Conservation (phyloP, 2,113 vertebrate species). For the Arizona elegans region DNA sequence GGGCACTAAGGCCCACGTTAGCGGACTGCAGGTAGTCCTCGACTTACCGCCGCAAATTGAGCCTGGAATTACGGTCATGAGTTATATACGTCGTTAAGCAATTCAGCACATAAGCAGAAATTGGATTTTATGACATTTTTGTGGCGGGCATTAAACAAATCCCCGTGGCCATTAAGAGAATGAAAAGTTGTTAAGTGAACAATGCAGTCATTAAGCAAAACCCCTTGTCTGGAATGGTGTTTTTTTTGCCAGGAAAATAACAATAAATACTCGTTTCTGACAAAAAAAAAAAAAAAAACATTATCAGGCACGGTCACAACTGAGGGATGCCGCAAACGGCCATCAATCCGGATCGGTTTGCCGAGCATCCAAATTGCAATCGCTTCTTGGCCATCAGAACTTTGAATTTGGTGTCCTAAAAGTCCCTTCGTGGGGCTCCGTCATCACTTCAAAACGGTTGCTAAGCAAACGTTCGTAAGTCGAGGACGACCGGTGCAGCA, state of each 20-base stretch:
- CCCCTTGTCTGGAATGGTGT: neutral
- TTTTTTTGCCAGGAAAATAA: neutral
- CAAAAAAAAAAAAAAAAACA: neutral
- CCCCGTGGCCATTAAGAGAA: too few relatives aligned
- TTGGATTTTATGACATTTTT: neutral
- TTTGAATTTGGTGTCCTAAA: neutral
- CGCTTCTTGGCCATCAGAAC: accelerated
- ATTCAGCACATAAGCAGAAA: neutral
- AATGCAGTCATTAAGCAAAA: neutral
- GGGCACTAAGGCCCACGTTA: neutral
- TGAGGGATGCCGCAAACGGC: neutral
- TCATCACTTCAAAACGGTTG: neutral
- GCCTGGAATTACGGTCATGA: neutral
- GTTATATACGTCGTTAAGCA: neutral
- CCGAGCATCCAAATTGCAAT: neutral
- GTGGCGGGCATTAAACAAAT: neutral
- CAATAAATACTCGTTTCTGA: neutral
- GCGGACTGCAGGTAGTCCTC: neutral
- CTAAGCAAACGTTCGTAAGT: neutral
- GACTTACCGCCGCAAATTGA: neutral
- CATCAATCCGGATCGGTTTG: neutral
- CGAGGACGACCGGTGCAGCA: neutral
- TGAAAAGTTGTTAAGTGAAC: neutral
- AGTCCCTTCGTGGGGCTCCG: neutral
- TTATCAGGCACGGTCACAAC: neutral